phyloP scores from a whole-genome alignment of 23 tunicate species.

The Aplidium turbinatum region DNA sequence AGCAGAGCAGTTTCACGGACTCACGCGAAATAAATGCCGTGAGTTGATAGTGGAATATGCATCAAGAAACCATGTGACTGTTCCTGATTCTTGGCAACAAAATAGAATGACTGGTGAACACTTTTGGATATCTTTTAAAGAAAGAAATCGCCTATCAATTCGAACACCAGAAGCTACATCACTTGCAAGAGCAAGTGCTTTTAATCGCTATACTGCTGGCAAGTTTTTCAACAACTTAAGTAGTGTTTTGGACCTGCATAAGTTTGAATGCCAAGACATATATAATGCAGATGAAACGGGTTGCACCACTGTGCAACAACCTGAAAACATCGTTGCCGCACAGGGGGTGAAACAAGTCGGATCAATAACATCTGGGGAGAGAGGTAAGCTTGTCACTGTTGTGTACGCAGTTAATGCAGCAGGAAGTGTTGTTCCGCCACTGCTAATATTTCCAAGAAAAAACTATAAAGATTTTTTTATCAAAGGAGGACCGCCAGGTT shows the following conservation, averaged over 20 bases:
- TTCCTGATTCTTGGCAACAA: neutral
- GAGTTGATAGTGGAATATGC: neutral
- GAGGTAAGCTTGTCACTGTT: conserved; percentile 26
- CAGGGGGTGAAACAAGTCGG: conserved; percentile 10
- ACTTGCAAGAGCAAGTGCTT: conserved; percentile 14
- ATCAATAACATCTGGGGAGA: conserved; percentile 9
- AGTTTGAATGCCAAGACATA: neutral
- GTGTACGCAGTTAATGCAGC: conserved; percentile 5
- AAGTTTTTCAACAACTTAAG: conserved; percentile 2
- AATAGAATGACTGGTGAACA: neutral
- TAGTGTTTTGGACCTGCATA: conserved; percentile 8
- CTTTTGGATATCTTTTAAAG: neutral
- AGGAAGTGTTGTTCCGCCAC: neutral
- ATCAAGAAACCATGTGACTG: neutral
- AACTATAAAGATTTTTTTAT: conserved; percentile 28
- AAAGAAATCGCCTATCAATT: neutral
- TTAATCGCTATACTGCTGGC: conserved; percentile 7
- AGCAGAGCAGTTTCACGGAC: too few species aligned
- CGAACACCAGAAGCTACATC: conserved; percentile 9
- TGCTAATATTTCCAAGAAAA: neutral
- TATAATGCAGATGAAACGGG: conserved; percentile 23
- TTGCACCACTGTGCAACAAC: conserved; percentile 9
- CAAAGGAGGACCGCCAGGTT: conserved; percentile 28
- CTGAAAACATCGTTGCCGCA: conserved; percentile 7
- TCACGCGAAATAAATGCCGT: neutral